These are phyloP conservation scores for Stenodema calcarata DNA, from an alignment of 2,888 invertebrate genomes.

Conservation along the genomic window DNA sequence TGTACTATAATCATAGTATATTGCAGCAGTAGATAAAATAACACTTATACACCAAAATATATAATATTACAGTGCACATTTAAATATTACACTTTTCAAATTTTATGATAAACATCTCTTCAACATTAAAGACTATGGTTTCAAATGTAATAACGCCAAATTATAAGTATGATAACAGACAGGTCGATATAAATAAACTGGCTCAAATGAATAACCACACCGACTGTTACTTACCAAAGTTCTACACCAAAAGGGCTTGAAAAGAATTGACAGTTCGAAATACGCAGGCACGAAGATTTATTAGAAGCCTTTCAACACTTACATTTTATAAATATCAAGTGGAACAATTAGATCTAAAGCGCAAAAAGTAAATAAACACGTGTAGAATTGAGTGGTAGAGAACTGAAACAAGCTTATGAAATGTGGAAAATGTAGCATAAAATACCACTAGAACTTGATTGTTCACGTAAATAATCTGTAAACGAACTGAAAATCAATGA, in stretches of 20 bases:
- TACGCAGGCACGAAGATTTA: neutral
- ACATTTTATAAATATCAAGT: neutral
- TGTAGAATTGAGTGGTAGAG: neutral
- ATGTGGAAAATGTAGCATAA: neutral
- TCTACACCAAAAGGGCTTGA: neutral
- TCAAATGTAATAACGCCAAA: neutral
- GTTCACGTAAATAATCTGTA: neutral
- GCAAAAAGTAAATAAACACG: neutral
- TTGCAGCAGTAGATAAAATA: slow-evolving; percentile 53
- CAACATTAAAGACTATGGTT: neutral
- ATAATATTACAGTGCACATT: slow-evolving; percentile 23
- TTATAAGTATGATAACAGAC: neutral
- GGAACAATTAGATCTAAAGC: neutral
- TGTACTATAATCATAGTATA: slow-evolving; percentile 2
- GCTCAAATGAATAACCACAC: too few species aligned
- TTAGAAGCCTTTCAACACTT: neutral
- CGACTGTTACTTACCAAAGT: neutral
- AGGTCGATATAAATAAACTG: too few species aligned
- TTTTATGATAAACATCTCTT: neutral
- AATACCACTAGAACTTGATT: neutral
- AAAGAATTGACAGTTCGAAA: neutral
- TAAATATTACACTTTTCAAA: neutral
- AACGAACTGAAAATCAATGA: neutral
- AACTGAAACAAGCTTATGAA: neutral
- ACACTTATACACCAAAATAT: slow-evolving; percentile 47